A percentile compares a stretch with the other conserved stretches of the same genome.
phyloP scores from a whole-genome alignment of 2,888 invertebrate genomes.

The Drosophila atripex region DNA sequence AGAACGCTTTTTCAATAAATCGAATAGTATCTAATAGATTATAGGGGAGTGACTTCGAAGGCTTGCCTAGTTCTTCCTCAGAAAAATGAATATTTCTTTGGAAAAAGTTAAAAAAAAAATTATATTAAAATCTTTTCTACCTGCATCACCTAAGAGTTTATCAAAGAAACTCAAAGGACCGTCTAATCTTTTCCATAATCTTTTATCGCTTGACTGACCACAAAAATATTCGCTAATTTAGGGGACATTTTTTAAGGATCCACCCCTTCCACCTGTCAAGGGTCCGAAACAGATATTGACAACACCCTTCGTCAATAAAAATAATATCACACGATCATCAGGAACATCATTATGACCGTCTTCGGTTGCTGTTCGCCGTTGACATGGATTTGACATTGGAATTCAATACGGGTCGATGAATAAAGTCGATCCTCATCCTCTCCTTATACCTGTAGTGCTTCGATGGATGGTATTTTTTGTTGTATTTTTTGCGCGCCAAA shows the following conservation, averaged over 20 bases:
- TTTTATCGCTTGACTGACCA: slow-evolving; percentile 20
- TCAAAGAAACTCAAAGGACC: background rate
- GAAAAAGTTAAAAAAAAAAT: background rate
- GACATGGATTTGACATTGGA: slow-evolving; percentile 79
- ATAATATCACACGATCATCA: slow-evolving; percentile 46
- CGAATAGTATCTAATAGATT: no score
- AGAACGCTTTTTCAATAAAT: background rate
- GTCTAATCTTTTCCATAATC: slow-evolving; percentile 17
- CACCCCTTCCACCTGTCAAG: slow-evolving; percentile 28
- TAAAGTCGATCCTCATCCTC: slow-evolving; percentile 34
- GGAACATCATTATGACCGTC: slow-evolving; percentile 42
- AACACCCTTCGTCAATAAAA: slow-evolving; percentile 41
- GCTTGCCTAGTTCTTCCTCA: no score
- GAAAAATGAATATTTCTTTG: no score
- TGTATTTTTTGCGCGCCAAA: background rate
- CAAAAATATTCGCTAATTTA: slow-evolving; percentile 34
- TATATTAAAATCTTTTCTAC: background rate
- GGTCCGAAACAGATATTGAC: slow-evolving; percentile 39
- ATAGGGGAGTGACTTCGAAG: no score
- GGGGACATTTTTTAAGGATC: background rate
- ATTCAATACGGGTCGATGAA: slow-evolving; percentile 70
- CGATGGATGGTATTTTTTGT: background rate
- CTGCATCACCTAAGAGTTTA: background rate
- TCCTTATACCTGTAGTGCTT: slow-evolving; percentile 20
- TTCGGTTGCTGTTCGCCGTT: slow-evolving; percentile 50